Conservation (phyloP, 64 coral and sea anemone species). For the Catalaphyllia jardinei region DNA sequence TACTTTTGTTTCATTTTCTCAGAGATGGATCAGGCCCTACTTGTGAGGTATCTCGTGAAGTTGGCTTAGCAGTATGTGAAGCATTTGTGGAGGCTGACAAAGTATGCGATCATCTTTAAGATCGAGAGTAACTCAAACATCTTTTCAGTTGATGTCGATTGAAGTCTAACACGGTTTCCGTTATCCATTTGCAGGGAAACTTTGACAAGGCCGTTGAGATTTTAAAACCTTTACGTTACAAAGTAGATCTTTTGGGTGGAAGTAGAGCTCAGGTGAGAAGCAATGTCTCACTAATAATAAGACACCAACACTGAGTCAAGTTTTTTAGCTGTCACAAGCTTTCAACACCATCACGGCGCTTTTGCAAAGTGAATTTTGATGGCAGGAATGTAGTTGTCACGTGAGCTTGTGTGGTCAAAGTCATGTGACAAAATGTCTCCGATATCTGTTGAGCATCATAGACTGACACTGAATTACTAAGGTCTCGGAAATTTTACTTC, state of each 20-base stretch:
- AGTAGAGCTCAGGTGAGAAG: conserved; percentile 67
- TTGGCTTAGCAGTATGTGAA: conserved; percentile 72
- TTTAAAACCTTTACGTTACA: conserved; percentile 73
- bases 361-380: too few relatives aligned
- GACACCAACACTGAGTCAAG: too few relatives aligned
- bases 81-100: conserved; percentile 83
- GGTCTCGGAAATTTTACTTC: too few relatives aligned
- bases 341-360: too few relatives aligned
- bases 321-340: too few relatives aligned
- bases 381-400: too few relatives aligned
- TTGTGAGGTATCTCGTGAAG: conserved; percentile 52
- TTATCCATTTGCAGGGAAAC: conserved; percentile 34
- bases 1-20: not conserved
- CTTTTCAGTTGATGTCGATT: not conserved
- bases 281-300: too few relatives aligned
- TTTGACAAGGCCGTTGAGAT: conserved; percentile 72
- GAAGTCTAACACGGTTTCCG: not conserved
- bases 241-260: conserved; percentile 50
- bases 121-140: too few relatives aligned
- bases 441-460: too few relatives aligned
- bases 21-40: conserved; percentile 60
- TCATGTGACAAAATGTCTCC: too few relatives aligned
- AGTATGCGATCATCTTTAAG: not conserved
- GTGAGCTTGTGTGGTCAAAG: too few relatives aligned
- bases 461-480: too few relatives aligned